phyloP scores from a whole-genome alignment of 2,113 vertebrate genomes.

The Chaetorhynchus papuensis region DNA sequence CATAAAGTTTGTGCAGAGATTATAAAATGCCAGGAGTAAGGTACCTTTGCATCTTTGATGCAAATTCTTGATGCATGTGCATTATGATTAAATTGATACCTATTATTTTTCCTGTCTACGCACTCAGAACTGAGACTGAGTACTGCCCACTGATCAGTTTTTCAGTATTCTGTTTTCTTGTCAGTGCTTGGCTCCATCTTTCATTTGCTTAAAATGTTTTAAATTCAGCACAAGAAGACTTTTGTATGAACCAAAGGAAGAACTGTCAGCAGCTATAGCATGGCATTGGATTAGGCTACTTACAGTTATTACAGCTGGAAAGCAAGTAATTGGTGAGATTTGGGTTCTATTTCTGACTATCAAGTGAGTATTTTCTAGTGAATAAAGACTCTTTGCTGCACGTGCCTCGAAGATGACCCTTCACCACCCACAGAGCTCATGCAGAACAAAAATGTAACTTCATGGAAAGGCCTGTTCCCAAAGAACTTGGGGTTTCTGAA shows the following conservation, averaged over 20 bases:
- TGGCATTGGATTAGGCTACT: neutral
- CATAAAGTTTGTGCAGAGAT: neutral
- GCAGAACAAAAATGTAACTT: neutral
- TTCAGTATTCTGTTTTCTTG: neutral
- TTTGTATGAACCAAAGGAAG: neutral
- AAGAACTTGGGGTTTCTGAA: neutral
- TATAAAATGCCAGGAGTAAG: neutral
- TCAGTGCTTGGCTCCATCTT: neutral
- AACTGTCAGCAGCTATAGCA: neutral
- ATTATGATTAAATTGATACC: neutral
- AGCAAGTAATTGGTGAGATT: neutral
- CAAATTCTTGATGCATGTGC: neutral
- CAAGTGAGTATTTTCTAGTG: neutral
- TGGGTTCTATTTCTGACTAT: neutral
- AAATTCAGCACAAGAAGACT: neutral
- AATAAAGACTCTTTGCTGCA: neutral
- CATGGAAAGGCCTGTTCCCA: neutral
- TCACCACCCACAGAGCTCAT: neutral
- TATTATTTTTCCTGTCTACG: neutral
- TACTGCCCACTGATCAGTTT: neutral
- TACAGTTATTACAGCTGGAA: slow-evolving; percentile 18
- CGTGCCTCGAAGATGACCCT: neutral
- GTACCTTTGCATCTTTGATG: neutral
- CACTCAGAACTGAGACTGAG: neutral
- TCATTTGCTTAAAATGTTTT: neutral